These are phyloP conservation scores for Chrysolina oricalcia DNA, from an alignment of 2,888 invertebrate genomes.

Conservation along the genomic window DNA sequence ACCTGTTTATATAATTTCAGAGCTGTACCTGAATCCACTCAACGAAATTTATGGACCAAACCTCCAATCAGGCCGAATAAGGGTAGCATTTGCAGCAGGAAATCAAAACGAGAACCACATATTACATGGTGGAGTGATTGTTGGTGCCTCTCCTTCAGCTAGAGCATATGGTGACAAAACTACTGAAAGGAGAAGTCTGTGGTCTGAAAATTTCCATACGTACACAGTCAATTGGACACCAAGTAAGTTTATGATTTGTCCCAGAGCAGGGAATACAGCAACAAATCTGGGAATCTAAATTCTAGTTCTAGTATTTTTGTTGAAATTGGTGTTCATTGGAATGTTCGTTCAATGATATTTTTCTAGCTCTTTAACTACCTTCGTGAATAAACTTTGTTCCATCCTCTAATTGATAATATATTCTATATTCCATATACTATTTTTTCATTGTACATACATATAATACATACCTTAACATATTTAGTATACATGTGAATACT, in stretches of 20 bases:
- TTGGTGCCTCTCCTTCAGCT: conserved; percentile 61
- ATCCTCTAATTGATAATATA: no score
- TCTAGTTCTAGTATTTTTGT: no score
- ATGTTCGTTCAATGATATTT: no score
- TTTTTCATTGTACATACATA: no score
- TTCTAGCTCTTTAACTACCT: no score
- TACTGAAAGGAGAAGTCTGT: conserved; percentile 55
- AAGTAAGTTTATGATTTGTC: conserved; percentile 61
- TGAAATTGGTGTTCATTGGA: no score
- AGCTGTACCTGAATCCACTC: conserved; percentile 79
- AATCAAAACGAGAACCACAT: conserved; percentile 71
- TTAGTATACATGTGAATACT: no score
- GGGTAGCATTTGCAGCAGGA: conserved; percentile 81
- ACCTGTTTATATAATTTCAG: conserved; percentile 68
- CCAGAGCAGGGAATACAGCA: no score
- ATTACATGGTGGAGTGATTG: conserved; percentile 65
- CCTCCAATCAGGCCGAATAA: conserved; percentile 81
- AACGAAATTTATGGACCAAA: conserved; percentile 77
- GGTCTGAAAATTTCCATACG: conserved; percentile 75
- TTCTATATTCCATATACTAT: no score
- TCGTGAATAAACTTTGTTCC: no score
- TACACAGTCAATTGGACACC: conserved; percentile 76
- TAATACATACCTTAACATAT: no score
- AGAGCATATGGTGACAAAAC: conserved; percentile 63
- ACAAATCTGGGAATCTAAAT: no score